phyloP scores from a whole-genome alignment of 1,140 invertebrate species.

The Mizuhopecten yessoensis region DNA sequence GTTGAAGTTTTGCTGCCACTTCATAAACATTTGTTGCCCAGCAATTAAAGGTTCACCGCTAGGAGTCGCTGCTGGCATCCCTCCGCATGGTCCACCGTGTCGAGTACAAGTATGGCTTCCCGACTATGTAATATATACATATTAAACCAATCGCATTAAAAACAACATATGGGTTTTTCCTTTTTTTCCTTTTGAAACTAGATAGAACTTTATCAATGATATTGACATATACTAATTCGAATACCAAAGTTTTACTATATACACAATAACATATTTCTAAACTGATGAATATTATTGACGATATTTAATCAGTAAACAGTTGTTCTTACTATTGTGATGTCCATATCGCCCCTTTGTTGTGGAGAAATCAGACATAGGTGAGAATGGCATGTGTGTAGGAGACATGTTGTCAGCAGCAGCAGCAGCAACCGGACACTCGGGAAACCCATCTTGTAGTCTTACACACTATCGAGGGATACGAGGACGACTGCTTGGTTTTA shows the following conservation, averaged over 20 bases:
- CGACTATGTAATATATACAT: conserved; percentile 4
- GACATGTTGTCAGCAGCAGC: not conserved
- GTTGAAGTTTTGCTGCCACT: conserved; percentile 73
- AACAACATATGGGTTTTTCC: too few relatives aligned
- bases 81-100: conserved; percentile 56
- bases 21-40: conserved; percentile 66
- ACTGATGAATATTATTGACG: too few relatives aligned
- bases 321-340: conserved; percentile 47
- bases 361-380: conserved; percentile 57
- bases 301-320: too few relatives aligned
- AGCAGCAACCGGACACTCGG: not conserved
- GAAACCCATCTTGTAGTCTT: not conserved
- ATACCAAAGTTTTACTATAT: too few relatives aligned
- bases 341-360: conserved; percentile 53
- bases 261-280: too few relatives aligned
- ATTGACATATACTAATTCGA: too few relatives aligned
- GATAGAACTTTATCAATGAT: too few relatives aligned
- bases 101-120: conserved; percentile 53
- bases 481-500: too few relatives aligned
- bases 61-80: conserved; percentile 27
- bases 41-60: conserved; percentile 12
- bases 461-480: not conserved
- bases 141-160: too few relatives aligned
- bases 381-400: not conserved
- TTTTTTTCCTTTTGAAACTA: too few relatives aligned